A percentile compares a stretch with the other conserved stretches of the same genome.
phyloP scores from a whole-genome alignment of 2,888 invertebrate species.

The Thereva unica region DNA sequence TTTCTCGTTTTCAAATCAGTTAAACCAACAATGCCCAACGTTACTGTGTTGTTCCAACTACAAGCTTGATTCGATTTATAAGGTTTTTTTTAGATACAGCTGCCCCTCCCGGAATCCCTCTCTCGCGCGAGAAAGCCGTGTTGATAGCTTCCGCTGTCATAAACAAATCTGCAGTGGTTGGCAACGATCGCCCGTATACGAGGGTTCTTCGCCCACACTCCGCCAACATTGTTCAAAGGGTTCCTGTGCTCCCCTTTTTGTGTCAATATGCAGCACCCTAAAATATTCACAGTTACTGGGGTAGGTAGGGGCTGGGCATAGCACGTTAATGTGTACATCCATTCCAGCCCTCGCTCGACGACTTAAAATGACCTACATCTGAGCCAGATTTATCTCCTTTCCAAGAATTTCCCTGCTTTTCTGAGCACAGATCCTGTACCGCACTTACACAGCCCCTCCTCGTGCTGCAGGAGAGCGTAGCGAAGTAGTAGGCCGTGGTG shows the following conservation, averaged over 20 bases:
- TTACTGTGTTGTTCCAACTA: no score
- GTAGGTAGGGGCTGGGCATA: conserved; percentile 14
- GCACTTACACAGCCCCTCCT: background rate
- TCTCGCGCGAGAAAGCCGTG: background rate
- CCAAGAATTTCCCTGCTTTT: conserved; percentile 27
- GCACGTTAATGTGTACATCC: conserved; percentile 35
- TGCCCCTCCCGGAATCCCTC: no score
- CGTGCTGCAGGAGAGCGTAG: background rate
- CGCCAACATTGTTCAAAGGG: background rate
- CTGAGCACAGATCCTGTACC: conserved; percentile 5
- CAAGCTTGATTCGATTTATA: no score
- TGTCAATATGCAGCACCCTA: conserved; percentile 30
- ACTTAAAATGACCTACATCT: conserved; percentile 42
- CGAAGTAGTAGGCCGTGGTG: no score
- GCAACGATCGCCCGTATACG: conserved; percentile 21
- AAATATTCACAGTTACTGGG: conserved; percentile 25
- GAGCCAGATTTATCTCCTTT: conserved; percentile 40
- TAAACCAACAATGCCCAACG: no score
- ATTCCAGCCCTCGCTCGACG: conserved; percentile 36
- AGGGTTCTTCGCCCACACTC: background rate
- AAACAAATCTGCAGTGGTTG: conserved; percentile 25
- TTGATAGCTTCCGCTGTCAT: conserved; percentile 9
- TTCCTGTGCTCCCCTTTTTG: background rate
- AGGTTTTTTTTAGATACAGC: no score
- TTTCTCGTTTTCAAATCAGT: no score